Base-by-base conservation (phyloP, 2,113 vertebrate species). In the Lucifuga dentata region DNA sequence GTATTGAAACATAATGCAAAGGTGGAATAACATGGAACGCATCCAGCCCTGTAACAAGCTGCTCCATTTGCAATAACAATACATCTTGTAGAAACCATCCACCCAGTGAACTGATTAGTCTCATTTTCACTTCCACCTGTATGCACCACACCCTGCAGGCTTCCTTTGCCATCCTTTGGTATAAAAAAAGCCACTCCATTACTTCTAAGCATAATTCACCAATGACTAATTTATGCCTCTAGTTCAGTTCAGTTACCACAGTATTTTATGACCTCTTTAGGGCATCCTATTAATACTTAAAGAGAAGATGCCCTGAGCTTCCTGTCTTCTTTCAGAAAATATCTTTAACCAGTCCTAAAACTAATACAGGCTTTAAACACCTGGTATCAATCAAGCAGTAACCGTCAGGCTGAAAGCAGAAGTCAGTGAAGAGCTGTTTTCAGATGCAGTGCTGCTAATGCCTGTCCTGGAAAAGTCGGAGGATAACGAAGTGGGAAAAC, bases 241-340 rank as follows among this genome's bases (percentile, higher is more conserved):
- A 68, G 52, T 83, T 86, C 65, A 70, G 66, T 74, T 78, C 64
- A 67, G 62, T 62, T 68, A 81, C 65, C 49, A 50, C 44, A 80
- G 59, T 52, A 72, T 68, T 85, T 86, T 69, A 77, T 71, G 78
- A 59, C 53, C 62, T 68, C 52, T 87, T 82, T 78, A 70, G 56
- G 71, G 63, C 66, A 33, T 36, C 43, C 26, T 73, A 83, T 84
- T 80, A 83, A 88, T 83, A 77, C 68, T 83, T 74, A 73, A 88
- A 80, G 46, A 76, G 59, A 73, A 76, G 62, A 70, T 8, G 69
- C 75, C 76, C 10, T 32, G 39, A 85, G 77, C 75, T 51, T 52
- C 29, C 53, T 36, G 35, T 64, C 51, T 60, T 69, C 66, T 44
- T 62, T 74, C 62, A 53, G 9, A 52, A 32, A 57, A 69, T 24